Base-by-base conservation (phyloP, 2,113 vertebrate species). In the Etheostoma cragini region DNA sequence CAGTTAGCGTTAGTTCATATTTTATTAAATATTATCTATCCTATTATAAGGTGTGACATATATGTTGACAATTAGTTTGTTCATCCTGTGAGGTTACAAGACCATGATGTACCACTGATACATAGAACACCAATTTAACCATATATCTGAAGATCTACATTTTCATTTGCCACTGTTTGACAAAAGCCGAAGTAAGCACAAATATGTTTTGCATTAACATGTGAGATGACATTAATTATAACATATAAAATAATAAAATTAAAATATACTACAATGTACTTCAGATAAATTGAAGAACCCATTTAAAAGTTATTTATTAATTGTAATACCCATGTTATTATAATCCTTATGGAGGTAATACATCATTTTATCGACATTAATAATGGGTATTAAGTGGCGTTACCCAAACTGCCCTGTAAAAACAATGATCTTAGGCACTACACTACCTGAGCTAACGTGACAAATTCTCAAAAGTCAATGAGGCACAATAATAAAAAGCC, bases 391-490 rank as follows among this genome's bases (percentile, higher is more conserved):
- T 50, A 76, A 47, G 21, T 26, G 12, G 4, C 35, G 15, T 63
- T 65, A 35, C 10, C 38, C 71, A n/a, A 64, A 62, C n/a, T 12
- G 6, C 11, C 64, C n/a, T 49, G 8, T 52, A 24, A 81, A 78
- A 53, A 60, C 19, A 64, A 11, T 35, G 12, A 71, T 30, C 24
- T 38, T 45, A 24, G 17, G 15, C 66, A 58, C 33, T 38, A 10
- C 0, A 15, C 67, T 64, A 61, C 61, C 22, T 12, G 50, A 72
- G 8, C 12, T 35, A 35, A 58, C 1, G 6, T 50, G 30, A 54
- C 30, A 67, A 70, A 77, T 74, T 66, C 33, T 80, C 60, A 72
- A 33, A 76, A 74, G 15, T 74, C 63, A 64, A 56, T 68, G 52
- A 67, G 1, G 46, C 1, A 3, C 74, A 60, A 54, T 74, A 70